Percentiles rank a stretch among this genome's conserved stretches.
Conservation (phyloP, 2,113 vertebrate species). For the Pantherophis guttatus region DNA sequence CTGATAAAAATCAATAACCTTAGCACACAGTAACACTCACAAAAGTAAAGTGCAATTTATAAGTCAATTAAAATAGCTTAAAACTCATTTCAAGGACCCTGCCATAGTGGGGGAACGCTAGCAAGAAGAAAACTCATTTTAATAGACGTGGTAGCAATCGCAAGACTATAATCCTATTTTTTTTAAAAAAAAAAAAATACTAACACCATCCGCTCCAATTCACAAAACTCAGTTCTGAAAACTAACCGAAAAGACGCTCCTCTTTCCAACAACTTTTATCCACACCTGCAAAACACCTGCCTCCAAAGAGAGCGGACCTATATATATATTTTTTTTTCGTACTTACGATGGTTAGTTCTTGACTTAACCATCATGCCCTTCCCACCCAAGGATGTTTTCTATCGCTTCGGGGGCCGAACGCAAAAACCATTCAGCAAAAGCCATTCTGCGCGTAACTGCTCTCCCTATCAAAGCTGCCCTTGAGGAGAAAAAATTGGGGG, state of each 20-base stretch:
- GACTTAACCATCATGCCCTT: too few species aligned
- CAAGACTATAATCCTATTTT: background rate
- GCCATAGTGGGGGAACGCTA: too few species aligned
- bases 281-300: background rate
- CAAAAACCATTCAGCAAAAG: background rate
- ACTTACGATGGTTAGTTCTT: too few species aligned
- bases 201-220: background rate
- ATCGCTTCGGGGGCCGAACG: background rate
- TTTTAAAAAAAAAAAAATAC: background rate
- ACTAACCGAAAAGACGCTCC: background rate
- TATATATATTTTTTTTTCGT: too few species aligned
- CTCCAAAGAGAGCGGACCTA: background rate
- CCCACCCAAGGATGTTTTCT: background rate
- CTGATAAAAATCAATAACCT: background rate
- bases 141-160: background rate
- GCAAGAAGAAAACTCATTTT: background rate
- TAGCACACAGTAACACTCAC: background rate
- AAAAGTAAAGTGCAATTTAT: background rate
- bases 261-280: background rate
- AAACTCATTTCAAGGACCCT: background rate
- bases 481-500: too few species aligned
- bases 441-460: background rate
- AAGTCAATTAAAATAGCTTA: background rate
- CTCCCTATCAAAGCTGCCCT: background rate
- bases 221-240: background rate